These are phyloP conservation scores for Pipistrellus kuhlii DNA, from an alignment of 2,797 vertebrate species.

Conservation along the genomic window DNA sequence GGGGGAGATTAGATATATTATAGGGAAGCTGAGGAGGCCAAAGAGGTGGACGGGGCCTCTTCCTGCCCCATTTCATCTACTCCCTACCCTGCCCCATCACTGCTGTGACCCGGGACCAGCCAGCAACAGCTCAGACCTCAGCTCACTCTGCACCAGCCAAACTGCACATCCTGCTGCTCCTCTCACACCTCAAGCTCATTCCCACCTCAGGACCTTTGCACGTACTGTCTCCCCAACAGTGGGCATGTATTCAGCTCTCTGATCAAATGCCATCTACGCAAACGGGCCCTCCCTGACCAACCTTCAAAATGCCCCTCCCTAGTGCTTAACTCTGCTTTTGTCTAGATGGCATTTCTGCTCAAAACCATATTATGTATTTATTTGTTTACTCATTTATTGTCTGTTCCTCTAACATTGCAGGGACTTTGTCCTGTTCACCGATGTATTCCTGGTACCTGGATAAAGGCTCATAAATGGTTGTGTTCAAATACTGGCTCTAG, in stretches of 20 bases:
- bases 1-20: neutral
- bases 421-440: neutral
- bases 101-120: neutral
- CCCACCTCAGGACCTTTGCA: constrained; percentile 11
- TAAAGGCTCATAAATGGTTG: neutral
- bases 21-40: neutral
- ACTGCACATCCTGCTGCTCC: neutral
- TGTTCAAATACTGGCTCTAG: neutral
- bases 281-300: neutral
- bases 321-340: neutral
- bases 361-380: neutral
- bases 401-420: neutral
- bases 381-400: neutral
- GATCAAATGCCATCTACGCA: neutral
- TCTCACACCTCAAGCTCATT: neutral
- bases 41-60: neutral
- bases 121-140: neutral
- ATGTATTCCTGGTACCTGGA: neutral
- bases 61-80: neutral
- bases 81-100: too few species aligned
- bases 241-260: neutral
- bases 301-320: neutral
- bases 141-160: neutral
- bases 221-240: neutral
- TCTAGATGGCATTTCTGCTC: neutral